Evolutionary conservation across 37 sponge, comb jelly and placozoan species (phyloP).

Genomic region (Chondrosia reniformis): DNA sequence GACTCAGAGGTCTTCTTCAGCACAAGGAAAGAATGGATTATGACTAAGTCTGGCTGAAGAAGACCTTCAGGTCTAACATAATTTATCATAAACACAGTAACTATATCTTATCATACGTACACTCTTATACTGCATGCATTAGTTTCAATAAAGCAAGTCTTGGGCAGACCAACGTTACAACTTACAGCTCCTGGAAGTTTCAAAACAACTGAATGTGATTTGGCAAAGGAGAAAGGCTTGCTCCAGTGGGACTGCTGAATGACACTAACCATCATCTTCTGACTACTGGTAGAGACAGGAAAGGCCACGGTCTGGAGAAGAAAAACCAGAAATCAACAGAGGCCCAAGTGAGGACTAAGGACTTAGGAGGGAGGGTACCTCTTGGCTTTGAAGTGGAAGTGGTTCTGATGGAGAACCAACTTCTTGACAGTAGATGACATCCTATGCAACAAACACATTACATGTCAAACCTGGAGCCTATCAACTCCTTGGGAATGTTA

Average conservation of each 20-base stretch:
- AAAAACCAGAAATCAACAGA: neutral
- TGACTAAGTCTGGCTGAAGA: no score
- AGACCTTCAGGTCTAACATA: no score
- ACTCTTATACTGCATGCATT: no score
- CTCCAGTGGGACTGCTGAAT: neutral
- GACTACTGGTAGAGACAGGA: neutral
- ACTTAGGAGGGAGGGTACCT: neutral
- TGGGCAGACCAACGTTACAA: no score
- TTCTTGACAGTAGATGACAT: neutral
- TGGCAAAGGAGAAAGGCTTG: conserved; percentile 11
- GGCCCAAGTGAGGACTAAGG: neutral
- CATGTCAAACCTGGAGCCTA: no score
- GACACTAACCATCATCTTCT: conserved; percentile 4
- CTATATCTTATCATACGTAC: no score
- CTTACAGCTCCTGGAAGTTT: conserved; percentile 8
- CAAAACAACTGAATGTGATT: conserved; percentile 5
- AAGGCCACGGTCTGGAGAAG: conserved; percentile 21
- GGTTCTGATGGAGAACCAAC: neutral
- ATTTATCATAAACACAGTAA: no score
- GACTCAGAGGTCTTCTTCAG: no score
- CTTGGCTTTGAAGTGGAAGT: neutral
- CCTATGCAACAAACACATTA: neutral
- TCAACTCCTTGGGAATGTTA: no score
- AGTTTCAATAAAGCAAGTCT: no score
- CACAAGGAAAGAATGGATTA: no score